Evolutionary conservation across 2,888 invertebrate species (phyloP), one percentile per base, ranked within the genome.

Genomic region (Cybosia mesomella): DNA sequence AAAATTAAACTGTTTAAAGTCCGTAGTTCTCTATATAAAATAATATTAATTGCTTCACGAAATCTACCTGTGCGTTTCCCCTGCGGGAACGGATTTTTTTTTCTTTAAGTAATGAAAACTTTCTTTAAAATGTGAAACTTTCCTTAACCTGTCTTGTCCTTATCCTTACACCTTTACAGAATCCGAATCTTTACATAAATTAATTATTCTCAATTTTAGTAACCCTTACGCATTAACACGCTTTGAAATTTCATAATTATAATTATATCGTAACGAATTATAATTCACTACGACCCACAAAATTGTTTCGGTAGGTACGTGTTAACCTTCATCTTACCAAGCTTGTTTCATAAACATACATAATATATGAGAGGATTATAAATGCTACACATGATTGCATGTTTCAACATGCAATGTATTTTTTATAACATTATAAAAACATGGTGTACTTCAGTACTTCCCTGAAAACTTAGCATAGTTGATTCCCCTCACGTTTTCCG

Each of bases 251-350:
- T 57, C 57, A 43, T 62, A 22, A 58, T 67, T 43, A 62, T 36
- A 58, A 58, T 67, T 62, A 57, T 57, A 67, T 49, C 32, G 36
- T 58, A 67, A 67, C 57, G 34, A 67, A 62, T 67, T 62, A 62
- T 34, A 62, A 62, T 67, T 57, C 34, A 62, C 43, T 34, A 67
- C 39, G 13, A 22, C 59, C 60, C 62, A 21, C 62, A 62, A 49
- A 66, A 62, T 62, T 62, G 49, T 61, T 67, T 43, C 28, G 55
- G 55, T 49, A 28, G 3, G 3, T 28, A 49, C 24, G 22, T 67
- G 62, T 49, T 58, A 49, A 49, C 49, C 67, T 67, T 24, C 61
- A 49, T 67, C 62, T 67, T 62, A 24, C 62, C n/a, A 18, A 61
- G 60, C 43, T 62, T 62, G 34, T 36, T 62, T 34, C 53, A 43